phyloP scores from a whole-genome alignment of 2,888 invertebrate genomes.

The Hedychridium roseum region DNA sequence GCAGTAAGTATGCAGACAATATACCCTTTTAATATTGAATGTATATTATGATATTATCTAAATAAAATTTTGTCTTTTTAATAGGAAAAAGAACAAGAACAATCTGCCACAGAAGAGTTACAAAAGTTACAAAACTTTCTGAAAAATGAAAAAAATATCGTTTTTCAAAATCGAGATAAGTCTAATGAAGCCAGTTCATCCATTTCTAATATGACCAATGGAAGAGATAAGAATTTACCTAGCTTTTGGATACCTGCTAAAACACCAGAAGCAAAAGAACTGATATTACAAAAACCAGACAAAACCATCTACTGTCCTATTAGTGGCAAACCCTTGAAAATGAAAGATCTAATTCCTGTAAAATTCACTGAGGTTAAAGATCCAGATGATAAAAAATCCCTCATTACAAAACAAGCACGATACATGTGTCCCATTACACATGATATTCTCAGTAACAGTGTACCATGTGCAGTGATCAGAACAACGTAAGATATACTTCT shows the following conservation, averaged over 20 bases:
- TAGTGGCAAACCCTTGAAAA: slow-evolving; percentile 83
- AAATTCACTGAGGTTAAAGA: slow-evolving; percentile 92
- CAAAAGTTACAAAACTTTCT: slow-evolving; percentile 81
- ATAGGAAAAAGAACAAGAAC: slow-evolving; percentile 72
- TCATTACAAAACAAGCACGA: slow-evolving; percentile 88
- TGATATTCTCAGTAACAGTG: slow-evolving; percentile 92
- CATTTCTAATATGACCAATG: slow-evolving; percentile 82
- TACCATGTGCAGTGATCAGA: slow-evolving; percentile 91
- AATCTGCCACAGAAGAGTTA: slow-evolving; percentile 77
- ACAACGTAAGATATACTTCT: slow-evolving; percentile 74
- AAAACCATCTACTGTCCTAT: slow-evolving; percentile 84
- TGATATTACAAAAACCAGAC: slow-evolving; percentile 78
- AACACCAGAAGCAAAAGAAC: slow-evolving; percentile 82
- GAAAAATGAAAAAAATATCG: slow-evolving; percentile 82
- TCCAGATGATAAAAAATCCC: slow-evolving; percentile 83
- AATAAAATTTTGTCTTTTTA: slow-evolving; percentile 6
- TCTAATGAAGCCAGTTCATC: slow-evolving; percentile 56
- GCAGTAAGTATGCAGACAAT: slow-evolving; percentile 62
- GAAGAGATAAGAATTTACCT: slow-evolving; percentile 82
- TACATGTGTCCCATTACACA: slow-evolving; percentile 98
- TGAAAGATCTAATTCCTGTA: slow-evolving; percentile 91
- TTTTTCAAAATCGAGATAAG: slow-evolving; percentile 46
- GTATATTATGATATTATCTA: not conserved
- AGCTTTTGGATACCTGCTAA: slow-evolving; percentile 98
- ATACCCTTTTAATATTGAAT: not conserved